Base-by-base conservation (phyloP, 2,113 vertebrate species). In the Edolisoma coerulescens region DNA sequence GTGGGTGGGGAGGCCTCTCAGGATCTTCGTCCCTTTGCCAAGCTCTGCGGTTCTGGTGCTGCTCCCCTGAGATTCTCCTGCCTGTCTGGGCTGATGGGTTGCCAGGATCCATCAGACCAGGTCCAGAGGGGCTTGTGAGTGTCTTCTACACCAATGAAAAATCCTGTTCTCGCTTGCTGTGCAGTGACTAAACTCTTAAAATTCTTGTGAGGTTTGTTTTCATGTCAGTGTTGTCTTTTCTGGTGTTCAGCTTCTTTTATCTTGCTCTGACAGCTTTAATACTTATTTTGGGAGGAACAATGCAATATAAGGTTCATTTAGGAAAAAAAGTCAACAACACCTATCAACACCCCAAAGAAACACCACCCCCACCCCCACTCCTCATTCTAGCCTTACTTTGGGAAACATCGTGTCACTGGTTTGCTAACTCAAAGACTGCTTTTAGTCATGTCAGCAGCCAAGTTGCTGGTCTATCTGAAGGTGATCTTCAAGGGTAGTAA, bases 361-460 rank as follows among this genome's bases (percentile, higher is more conserved):
- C 4, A 28, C 4, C 26, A 44, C 23, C 9, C 11, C 22, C 4
- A 4, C 3, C 5, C 12, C 4, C 12, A 35, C 1, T 71, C 84
- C 17, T 53, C n/a, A 26, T 21, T 57, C 9, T 63, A 52, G 24
- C 32, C 26, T 41, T 82, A 7, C 22, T 85, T 67, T n/a, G 85
- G 47, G 37, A 81, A 73, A 19, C 30, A 4, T 9, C 17, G 12
- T 75, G 35, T 92, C 6, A 1, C 27, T 85, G 70, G 39, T 39
- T 92, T 76, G 53, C 30, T 69, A 42, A 42, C 60, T 73, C 49
- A 77, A 45, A 65, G 61, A 6, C 42, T 79, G 56, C 27, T 75
- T 82, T 84, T 91, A 70, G 37, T 91, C 13, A 1, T 33, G 71
- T 50, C 23, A 4, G 63, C 39, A 76, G n/a, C 44, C 24, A 39